Evolutionary conservation across 2,797 vertebrate genomes (phyloP).

Genomic region (Rhodeus uyekii): DNA sequence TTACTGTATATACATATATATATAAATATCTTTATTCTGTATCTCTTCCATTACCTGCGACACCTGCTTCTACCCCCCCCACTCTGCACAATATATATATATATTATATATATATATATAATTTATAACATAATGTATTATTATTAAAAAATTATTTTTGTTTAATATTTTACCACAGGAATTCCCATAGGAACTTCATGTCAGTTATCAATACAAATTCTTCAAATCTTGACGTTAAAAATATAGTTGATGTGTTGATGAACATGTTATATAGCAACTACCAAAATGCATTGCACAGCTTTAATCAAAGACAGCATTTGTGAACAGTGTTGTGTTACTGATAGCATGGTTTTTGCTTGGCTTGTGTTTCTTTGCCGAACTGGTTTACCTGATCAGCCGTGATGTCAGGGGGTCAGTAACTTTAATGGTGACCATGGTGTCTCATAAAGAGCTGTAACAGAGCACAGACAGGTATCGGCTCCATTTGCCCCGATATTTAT

Average conservation of each 20-base stretch:
- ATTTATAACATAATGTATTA: too few species aligned
- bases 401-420: slow-evolving; percentile 19
- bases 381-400: not conserved
- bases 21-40: slow-evolving; percentile 28
- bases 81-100: too few species aligned
- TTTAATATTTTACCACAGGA: too few species aligned
- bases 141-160: too few species aligned
- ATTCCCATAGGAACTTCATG: not conserved
- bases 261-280: not conserved
- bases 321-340: not conserved
- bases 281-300: not conserved
- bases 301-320: not conserved
- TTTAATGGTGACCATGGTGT: slow-evolving; percentile 21
- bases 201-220: not conserved
- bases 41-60: slow-evolving; percentile 46
- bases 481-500: slow-evolving; percentile 46
- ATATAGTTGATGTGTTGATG: not conserved
- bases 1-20: too few species aligned
- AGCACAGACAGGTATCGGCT: slow-evolving; percentile 23
- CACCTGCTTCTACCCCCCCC: slow-evolving; percentile 36
- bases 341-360: not conserved
- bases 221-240: not conserved
- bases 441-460: slow-evolving; percentile 36
- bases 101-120: too few species aligned
- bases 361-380: not conserved